phyloP scores from a whole-genome alignment of 2,113 vertebrate species.

The Erythrocebus patas region DNA sequence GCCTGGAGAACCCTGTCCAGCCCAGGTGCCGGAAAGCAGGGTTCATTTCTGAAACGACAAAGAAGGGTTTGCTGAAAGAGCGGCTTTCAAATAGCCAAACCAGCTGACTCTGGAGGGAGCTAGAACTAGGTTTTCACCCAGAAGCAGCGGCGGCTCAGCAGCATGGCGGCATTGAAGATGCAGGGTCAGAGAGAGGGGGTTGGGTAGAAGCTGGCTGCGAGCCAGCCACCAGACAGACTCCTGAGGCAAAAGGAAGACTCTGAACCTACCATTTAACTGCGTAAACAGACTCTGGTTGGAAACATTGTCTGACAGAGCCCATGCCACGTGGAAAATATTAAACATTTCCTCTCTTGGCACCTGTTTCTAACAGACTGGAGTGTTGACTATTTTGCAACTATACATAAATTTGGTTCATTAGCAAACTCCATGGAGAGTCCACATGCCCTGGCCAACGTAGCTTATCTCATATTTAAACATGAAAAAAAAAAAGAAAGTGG shows the following conservation, averaged over 20 bases:
- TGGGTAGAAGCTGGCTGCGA: rapidly evolving
- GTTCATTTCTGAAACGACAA: background rate
- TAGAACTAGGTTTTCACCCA: background rate
- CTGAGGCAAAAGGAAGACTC: background rate
- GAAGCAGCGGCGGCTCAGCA: background rate
- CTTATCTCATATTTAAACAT: conserved; percentile 41
- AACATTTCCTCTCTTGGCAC: conserved; percentile 59
- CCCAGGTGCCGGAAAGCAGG: background rate
- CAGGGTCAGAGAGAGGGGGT: background rate
- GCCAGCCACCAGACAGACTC: background rate
- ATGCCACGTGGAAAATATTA: conserved; percentile 32
- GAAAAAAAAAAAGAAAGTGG: background rate
- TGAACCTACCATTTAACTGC: background rate
- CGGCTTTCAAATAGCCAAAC: background rate
- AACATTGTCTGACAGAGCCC: background rate
- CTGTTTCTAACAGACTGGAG: conserved; percentile 43
- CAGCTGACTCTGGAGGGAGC: background rate
- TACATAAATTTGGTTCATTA: conserved; percentile 2
- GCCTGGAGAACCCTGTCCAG: background rate
- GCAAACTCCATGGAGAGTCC: background rate
- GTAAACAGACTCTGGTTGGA: background rate
- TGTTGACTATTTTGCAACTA: background rate
- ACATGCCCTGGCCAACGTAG: background rate
- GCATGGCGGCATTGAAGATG: background rate
- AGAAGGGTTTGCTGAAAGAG: background rate